Evolutionary conservation across 1,140 invertebrate species (phyloP).

Genomic region (Pachypeltis micranthus): DNA sequence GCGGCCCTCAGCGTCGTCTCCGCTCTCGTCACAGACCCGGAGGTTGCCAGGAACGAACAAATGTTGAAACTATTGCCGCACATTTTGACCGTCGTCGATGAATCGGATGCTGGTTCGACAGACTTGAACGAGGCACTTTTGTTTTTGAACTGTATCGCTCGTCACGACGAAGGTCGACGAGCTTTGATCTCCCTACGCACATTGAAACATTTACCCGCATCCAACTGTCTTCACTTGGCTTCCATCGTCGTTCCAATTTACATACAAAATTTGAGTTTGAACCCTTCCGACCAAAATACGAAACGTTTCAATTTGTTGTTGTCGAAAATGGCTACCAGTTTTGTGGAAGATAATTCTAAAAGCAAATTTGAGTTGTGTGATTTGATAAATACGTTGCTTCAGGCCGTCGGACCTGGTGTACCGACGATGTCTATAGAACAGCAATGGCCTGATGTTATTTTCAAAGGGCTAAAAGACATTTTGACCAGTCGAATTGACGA

Average conservation of each 20-base stretch:
- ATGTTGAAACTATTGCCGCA: constrained; percentile 68
- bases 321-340: constrained; percentile 70
- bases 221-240: too few species aligned
- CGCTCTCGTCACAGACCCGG: constrained; percentile 64
- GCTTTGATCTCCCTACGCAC: constrained; percentile 61
- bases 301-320: constrained; percentile 66
- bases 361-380: constrained; percentile 74
- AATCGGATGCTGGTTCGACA: constrained; percentile 62
- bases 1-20: constrained; percentile 65
- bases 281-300: constrained; percentile 58
- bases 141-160: constrained; percentile 66
- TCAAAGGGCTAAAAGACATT: constrained; percentile 67
- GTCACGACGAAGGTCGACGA: constrained; percentile 56
- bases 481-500: constrained; percentile 75
- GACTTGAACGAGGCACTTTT: constrained; percentile 78
- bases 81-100: constrained; percentile 61
- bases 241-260: too few species aligned
- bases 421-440: too few species aligned
- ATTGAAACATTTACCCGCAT: constrained; percentile 68
- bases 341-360: constrained; percentile 73
- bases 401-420: too few species aligned
- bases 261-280: too few species aligned
- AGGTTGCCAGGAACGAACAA: constrained; percentile 63
- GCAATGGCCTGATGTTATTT: constrained; percentile 65
- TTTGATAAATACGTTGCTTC: too few species aligned